Base-by-base conservation (phyloP, 2,888 invertebrate species). In the Papilio protenor region DNA sequence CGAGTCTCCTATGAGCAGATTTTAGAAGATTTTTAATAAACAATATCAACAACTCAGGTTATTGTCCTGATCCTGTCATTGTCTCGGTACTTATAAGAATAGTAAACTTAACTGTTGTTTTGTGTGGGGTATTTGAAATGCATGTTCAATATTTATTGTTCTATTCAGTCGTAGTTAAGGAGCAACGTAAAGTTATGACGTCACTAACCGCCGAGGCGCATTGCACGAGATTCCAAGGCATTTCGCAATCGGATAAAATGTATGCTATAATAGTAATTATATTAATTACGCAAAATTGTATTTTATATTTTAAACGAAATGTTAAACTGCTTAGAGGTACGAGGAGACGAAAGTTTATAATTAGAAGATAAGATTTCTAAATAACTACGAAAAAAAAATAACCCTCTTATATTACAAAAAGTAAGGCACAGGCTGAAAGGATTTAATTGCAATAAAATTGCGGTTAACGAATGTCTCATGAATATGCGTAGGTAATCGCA, bases 131-230 rank as follows among this genome's bases (percentile, higher is more conserved):
- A 23, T 33, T 23, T 61, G 47, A 59, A 77, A 55, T 61, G 23
- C 16, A 49, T 47, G 69, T 61, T 70, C 16, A 71, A n/a, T 52
- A 52, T 61, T 66, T 55, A 75, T 72, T 70, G 75, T 71, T 78
- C 74, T 61, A 71, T 75, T 75, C 72, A 72, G 47, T n/a, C 21
- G 72, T 27, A 45, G 77, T 77, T 72, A 78, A 75, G 78, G 72
- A 61, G 64, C n/a, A 75, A 40, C 70, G 10, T 64, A 72, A 14
- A 49, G 23, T 16, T 23, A 45, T 75, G 75, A 75, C 75, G 75
- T 73, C 72, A 61, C 21, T 3, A 49, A 23, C 12, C 11, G 23
- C 57, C 2, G 52, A 40, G 45, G 12, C n/a, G 23, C 45, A 52
- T 45, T 40, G 8, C 23, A 74, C 40, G 47, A 77, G 74, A 70